phyloP scores from a whole-genome alignment of 2,113 vertebrate species.

The Alces alces region DNA sequence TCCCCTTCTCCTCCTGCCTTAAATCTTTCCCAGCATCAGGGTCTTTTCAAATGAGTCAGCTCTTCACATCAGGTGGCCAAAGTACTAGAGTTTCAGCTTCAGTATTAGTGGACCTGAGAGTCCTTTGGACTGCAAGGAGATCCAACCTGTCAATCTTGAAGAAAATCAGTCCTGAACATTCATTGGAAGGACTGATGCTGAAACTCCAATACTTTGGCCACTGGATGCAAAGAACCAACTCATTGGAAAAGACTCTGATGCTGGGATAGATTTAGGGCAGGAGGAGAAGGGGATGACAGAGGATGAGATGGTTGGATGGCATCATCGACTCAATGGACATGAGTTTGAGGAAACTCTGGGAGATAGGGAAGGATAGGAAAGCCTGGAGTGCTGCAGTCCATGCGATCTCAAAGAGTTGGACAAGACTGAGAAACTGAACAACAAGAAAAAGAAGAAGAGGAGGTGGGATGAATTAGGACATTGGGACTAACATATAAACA shows the following conservation, averaged over 20 bases:
- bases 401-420: neutral
- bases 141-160: neutral
- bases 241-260: neutral
- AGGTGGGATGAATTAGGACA: neutral
- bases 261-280: neutral
- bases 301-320: neutral
- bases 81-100: neutral
- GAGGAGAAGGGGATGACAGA: neutral
- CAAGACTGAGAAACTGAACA: neutral
- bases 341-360: neutral
- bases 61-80: no score
- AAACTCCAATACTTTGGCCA: neutral
- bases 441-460: neutral
- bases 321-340: neutral
- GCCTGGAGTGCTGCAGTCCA: neutral
- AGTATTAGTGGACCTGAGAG: neutral
- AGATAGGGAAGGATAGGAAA: neutral
- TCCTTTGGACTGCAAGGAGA: neutral
- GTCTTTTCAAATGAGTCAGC: no score
- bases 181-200: neutral
- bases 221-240: neutral
- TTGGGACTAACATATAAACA: neutral
- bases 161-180: neutral
- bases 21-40: neutral
- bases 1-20: neutral